phyloP scores from a whole-genome alignment of 2,113 vertebrate genomes.

The Sardina pilchardus region DNA sequence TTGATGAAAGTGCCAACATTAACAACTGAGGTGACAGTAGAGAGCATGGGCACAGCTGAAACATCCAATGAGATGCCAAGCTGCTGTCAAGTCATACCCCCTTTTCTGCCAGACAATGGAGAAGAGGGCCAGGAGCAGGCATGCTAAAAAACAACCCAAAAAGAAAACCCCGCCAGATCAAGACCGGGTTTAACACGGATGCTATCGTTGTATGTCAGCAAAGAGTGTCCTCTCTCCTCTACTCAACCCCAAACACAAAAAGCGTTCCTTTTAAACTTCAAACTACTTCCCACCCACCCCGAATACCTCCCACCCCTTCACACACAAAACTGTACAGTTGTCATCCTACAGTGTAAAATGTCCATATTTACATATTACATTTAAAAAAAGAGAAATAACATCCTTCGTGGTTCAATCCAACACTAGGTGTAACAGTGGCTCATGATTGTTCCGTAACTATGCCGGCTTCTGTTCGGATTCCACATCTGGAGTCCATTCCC shows the following conservation, averaged over 20 bases:
- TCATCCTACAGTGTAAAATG: slow-evolving; percentile 16
- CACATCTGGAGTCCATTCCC: not conserved
- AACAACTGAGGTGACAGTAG: not conserved
- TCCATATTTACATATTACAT: slow-evolving; percentile 11
- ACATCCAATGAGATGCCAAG: not conserved
- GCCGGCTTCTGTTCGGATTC: not conserved
- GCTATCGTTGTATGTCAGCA: slow-evolving; percentile 6
- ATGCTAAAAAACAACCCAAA: not conserved
- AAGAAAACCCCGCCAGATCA: not conserved
- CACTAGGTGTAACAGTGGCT: not conserved
- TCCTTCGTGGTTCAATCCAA: not conserved
- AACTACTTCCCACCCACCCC: not conserved
- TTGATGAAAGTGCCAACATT: not conserved
- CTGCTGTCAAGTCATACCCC: not conserved
- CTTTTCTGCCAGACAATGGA: not conserved
- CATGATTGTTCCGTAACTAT: not conserved
- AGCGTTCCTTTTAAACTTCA: not conserved
- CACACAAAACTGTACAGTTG: slow-evolving; percentile 13
- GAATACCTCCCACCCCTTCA: not conserved
- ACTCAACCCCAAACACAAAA: not conserved
- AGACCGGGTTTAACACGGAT: not conserved
- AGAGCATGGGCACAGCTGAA: not conserved
- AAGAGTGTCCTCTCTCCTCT: not conserved
- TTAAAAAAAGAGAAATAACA: not conserved
- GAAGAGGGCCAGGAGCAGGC: not conserved